These are phyloP conservation scores for Xiphophorus couchianus DNA, from an alignment of 2,113 vertebrate species.

Conservation along the genomic window DNA sequence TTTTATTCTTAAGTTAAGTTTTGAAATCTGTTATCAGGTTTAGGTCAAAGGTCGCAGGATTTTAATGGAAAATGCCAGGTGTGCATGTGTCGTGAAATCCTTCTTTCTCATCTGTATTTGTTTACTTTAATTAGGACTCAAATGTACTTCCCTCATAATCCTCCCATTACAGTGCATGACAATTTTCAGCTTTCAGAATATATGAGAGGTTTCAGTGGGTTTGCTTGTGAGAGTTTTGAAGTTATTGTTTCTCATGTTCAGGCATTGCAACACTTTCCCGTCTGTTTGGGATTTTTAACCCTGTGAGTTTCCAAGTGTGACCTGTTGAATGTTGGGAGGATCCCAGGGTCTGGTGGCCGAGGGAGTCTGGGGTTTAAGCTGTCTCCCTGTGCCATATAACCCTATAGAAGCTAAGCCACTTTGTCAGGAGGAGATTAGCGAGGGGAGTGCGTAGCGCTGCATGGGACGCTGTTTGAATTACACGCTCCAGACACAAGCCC, in stretches of 20 bases:
- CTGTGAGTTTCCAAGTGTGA: conserved; percentile 4
- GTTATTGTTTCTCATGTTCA: no score
- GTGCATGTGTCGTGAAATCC: neutral
- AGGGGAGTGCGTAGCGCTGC: conserved; percentile 75
- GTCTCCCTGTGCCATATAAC: conserved; percentile 79
- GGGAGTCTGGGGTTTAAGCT: conserved; percentile 63
- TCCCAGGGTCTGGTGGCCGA: conserved; percentile 12
- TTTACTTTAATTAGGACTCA: neutral
- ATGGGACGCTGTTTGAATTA: conserved; percentile 76
- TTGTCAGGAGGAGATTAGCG: conserved; percentile 83
- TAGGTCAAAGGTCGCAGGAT: no score
- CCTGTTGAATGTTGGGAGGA: conserved; percentile 42
- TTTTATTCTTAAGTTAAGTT: no score
- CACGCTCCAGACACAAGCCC: conserved; percentile 65
- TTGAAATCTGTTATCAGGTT: no score
- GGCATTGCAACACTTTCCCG: no score
- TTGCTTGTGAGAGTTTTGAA: neutral
- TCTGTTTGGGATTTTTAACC: no score
- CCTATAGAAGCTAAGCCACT: conserved; percentile 80
- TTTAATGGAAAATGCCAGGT: no score
- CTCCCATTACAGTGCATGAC: neutral
- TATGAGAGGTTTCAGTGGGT: neutral
- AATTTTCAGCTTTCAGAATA: neutral
- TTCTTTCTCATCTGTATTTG: neutral
- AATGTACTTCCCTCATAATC: neutral